Evolutionary conservation across 2,113 vertebrate genomes (phyloP).

Genomic region (Dasypus novemcinctus): DNA sequence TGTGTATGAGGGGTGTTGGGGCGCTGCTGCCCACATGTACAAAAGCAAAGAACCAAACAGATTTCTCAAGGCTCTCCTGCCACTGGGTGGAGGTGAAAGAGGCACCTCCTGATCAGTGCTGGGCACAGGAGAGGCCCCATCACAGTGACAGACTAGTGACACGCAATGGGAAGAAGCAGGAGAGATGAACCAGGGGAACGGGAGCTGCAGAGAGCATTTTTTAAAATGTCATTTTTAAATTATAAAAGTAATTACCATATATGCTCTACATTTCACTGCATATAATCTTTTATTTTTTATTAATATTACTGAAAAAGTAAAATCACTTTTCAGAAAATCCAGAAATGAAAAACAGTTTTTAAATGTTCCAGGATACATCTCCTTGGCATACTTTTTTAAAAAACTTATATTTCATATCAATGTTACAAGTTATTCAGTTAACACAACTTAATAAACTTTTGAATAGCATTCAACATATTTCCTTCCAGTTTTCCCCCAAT

Average conservation of each 20-base stretch:
- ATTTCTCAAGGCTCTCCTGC: background rate
- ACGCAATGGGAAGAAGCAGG: background rate
- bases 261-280: background rate
- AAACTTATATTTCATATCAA: too few relatives aligned
- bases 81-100: background rate
- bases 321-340: constrained; percentile 21
- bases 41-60: background rate
- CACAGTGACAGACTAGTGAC: background rate
- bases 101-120: background rate
- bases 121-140: background rate
- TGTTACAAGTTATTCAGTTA: too few relatives aligned
- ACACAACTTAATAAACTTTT: background rate
- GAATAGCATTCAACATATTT: background rate
- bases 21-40: background rate
- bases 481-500: background rate
- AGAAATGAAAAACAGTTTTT: background rate
- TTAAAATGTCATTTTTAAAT: background rate
- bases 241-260: constrained; percentile 2
- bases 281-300: background rate
- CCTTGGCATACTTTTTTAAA: background rate
- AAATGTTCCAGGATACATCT: background rate
- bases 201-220: background rate
- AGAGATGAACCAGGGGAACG: background rate
- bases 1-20: background rate
- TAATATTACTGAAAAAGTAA: constrained; percentile 34